Base-by-base conservation (phyloP, 2,113 vertebrate species). In the Theristicus caerulescens region DNA sequence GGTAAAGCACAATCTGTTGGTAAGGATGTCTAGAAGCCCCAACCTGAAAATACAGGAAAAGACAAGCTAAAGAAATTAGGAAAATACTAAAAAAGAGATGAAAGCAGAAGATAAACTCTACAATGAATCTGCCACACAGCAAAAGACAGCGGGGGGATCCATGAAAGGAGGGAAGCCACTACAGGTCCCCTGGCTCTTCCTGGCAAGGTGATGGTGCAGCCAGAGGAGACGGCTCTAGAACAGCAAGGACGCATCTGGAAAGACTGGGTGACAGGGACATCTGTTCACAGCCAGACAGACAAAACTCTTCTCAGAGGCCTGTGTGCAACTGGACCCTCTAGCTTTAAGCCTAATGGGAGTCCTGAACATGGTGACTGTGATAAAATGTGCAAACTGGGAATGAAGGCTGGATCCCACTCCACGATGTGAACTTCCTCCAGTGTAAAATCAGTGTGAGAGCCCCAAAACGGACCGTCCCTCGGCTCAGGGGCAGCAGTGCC, bases 381-480 rank as follows among this genome's bases (percentile, higher is more conserved):
- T 51, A 89, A 88, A 71, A 61, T 9, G 19, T 11, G 25, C 54
- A 65, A 72, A 46, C 16, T n/a, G 21, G 16, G 62, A 54, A 79
- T 6, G 66, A 65, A 69, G 26, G 24, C 61, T 83, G 86, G 42
- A 74, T 20, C 8, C 21, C 26, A 7, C 22, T 36, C 34, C 4
- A 3, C 0, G 3, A n/a, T 16, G 13, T 16, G 38, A 65, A 42
- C 17, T 64, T 55, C 13, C 3, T 1, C 5, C 44, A 32, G 52
- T 6, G 16, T 27, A 44, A 85, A 78, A 79, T 8, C 36, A 40
- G 38, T 3, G 21, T 40, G 49, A 36, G 21, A 69, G 73, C 44
- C 27, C 38, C 5, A 0, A 49, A 55, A 57, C 0, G 1, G 59
- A 47, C 52, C 2, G 0, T 52, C 40, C 55, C 18, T 69, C 0